A percentile compares a stretch with the other conserved stretches of the same genome.
Evolutionary conservation across 2,113 vertebrate species (phyloP).

Genomic region (Clinocottus analis): DNA sequence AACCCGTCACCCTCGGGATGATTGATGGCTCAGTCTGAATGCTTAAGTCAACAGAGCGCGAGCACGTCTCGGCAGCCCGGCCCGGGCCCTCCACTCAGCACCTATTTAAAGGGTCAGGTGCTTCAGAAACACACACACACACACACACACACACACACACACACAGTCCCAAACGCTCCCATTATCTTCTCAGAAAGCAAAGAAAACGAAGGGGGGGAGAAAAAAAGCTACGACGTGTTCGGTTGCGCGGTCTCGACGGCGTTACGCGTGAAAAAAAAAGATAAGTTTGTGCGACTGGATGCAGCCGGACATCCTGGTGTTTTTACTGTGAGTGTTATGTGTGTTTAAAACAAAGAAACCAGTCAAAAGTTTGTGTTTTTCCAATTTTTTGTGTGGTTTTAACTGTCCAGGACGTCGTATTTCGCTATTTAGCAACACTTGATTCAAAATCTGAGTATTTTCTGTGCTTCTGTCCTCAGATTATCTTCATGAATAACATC

Average conservation of each 20-base stretch:
- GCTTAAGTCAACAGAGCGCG: constrained; percentile 85
- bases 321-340: too few species aligned
- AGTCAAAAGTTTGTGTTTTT: not conserved
- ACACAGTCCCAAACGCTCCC: constrained; percentile 65
- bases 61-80: constrained; percentile 80
- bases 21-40: constrained; percentile 84
- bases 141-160: too few species aligned
- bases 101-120: constrained; percentile 83
- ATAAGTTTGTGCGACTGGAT: too few species aligned
- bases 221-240: constrained; percentile 15
- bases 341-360: too few species aligned
- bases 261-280: too few species aligned
- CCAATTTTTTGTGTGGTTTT: not conserved
- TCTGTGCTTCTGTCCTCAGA: not conserved
- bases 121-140: too few species aligned
- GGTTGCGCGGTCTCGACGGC: not conserved
- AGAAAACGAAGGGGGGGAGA: too few species aligned
- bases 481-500: not conserved
- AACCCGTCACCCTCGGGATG: constrained; percentile 79
- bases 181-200: constrained; percentile 81
- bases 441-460: not conserved
- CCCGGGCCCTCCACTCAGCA: constrained; percentile 74
- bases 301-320: too few species aligned
- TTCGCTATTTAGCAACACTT: not conserved
- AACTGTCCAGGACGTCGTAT: not conserved